Evolutionary conservation across 2,113 vertebrate genomes (phyloP), one percentile per base, ranked within the genome.

Genomic region (Tupaia chinensis): DNA sequence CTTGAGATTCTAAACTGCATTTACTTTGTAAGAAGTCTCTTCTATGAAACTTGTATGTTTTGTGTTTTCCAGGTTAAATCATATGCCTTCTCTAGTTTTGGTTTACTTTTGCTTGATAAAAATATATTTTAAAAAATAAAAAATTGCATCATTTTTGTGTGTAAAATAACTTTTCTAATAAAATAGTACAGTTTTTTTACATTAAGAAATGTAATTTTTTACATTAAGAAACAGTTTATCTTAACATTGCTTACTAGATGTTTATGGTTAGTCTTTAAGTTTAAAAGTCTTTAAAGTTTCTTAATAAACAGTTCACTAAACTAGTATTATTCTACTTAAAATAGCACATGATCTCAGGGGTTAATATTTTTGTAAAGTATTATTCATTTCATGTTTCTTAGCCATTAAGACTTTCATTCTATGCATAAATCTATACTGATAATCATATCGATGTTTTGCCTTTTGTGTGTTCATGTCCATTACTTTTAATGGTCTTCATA

Each of bases 351-450:
- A 73, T 87, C 53, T 87, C 56, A 84, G 68, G 25, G 6, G 88
- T 96, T 87, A 92, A 13, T 77, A 70, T 85, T 94, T 92, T 81
- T 14, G 32, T 34, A 58, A 72, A 91, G 15, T 29, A 76, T 72
- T 93, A 69, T 81, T 73, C 12, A 85, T 74, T 91, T 19, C 12
- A 73, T 3, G 34, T 97, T 92, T 97, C 76, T 82, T 14, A 93
- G 66, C 89, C 63, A 25, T 68, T 92, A 63, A 83, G 10, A 70
- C 2, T 84, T 87, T 91, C 82, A 22, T 78, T 95, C 69, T 88
- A 29, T 61, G 92, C 11, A 29, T 61, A 95, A 29, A 83, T 88
- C 22, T 13, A 66, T 14, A 25, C n/a, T 95, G 5, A 54, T 12
- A 90, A 69, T 85, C 44, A 32, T 72, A 65, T 15, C 58, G 22